These are phyloP conservation scores for Gambusia yucatana DNA, from an alignment of 2,797 vertebrate genomes.

Conservation along the genomic window DNA sequence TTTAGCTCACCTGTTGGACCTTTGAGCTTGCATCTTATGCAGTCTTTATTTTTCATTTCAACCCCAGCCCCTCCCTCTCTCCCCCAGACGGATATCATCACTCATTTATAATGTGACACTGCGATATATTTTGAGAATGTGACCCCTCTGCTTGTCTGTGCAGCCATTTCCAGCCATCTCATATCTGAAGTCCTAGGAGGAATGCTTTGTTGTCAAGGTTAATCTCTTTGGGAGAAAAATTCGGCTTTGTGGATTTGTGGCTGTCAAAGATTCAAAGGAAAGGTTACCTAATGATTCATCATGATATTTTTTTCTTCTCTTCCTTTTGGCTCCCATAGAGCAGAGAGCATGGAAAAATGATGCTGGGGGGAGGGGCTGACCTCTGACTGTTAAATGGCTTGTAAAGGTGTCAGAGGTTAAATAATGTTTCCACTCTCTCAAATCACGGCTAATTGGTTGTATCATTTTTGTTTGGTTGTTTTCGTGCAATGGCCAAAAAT, in stretches of 20 bases:
- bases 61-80: not conserved
- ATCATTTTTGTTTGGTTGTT: constrained; percentile 46
- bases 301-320: constrained; percentile 39
- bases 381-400: constrained; percentile 80
- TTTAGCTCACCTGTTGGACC: not conserved
- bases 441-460: constrained; percentile 69
- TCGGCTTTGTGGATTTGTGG: constrained; percentile 61
- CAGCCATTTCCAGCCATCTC: constrained; percentile 50
- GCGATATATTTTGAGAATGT: constrained; percentile 66
- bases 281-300: constrained; percentile 67
- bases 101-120: constrained; percentile 65
- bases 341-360: constrained; percentile 41
- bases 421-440: constrained; percentile 82
- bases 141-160: constrained; percentile 24
- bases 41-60: constrained; percentile 30
- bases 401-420: constrained; percentile 83
- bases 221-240: constrained; percentile 41
- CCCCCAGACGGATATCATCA: constrained; percentile 54
- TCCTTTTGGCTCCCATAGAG: constrained; percentile 40
- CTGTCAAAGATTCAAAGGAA: constrained; percentile 65
- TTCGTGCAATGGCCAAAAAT: not conserved
- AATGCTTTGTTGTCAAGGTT: constrained; percentile 75
- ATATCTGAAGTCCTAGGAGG: constrained; percentile 61
- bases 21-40: not conserved
- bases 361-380: constrained; percentile 63